phyloP scores from a whole-genome alignment of 2,888 invertebrate species.

The Napeogenes inachia region DNA sequence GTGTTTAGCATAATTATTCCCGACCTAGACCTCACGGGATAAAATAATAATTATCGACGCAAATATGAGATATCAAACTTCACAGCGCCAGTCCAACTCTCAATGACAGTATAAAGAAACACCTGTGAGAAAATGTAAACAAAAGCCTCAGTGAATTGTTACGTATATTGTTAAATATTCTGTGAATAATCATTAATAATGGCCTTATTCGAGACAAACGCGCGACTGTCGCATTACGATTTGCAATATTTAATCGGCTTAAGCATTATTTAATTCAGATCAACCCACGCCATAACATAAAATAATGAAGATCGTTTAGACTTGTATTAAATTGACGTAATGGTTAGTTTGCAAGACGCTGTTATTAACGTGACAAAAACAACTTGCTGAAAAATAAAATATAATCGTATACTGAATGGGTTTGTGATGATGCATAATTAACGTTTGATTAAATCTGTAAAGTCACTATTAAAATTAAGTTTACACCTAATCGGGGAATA shows the following conservation, averaged over 20 bases:
- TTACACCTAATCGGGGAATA: slow-evolving; percentile 15
- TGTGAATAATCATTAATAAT: slow-evolving; percentile 26
- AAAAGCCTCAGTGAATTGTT: slow-evolving; percentile 46
- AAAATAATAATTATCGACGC: slow-evolving; percentile 67
- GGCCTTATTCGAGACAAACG: background rate
- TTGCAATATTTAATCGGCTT: slow-evolving; percentile 13
- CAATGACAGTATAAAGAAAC: slow-evolving; percentile 67
- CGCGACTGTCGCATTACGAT: slow-evolving; percentile 20
- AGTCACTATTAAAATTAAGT: slow-evolving; percentile 10
- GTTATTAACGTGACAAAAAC: slow-evolving; percentile 15
- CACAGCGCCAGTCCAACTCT: slow-evolving; percentile 69
- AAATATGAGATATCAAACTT: slow-evolving; percentile 65
- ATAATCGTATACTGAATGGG: slow-evolving; percentile 16
- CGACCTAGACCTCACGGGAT: slow-evolving; percentile 73
- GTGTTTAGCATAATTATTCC: slow-evolving; percentile 26
- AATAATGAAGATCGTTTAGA: slow-evolving; percentile 23
- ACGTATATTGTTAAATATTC: slow-evolving; percentile 29
- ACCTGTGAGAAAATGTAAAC: slow-evolving; percentile 72
- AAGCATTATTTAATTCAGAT: slow-evolving; percentile 12
- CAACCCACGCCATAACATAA: slow-evolving; percentile 26
- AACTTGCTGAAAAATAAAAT: slow-evolving; percentile 14
- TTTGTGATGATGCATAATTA: slow-evolving; percentile 15
- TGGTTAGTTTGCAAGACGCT: slow-evolving; percentile 18
- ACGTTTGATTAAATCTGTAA: slow-evolving; percentile 11
- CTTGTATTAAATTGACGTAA: slow-evolving; percentile 20